Base-by-base conservation (phyloP, 2,888 invertebrate species). In the Catocala sponsa region DNA sequence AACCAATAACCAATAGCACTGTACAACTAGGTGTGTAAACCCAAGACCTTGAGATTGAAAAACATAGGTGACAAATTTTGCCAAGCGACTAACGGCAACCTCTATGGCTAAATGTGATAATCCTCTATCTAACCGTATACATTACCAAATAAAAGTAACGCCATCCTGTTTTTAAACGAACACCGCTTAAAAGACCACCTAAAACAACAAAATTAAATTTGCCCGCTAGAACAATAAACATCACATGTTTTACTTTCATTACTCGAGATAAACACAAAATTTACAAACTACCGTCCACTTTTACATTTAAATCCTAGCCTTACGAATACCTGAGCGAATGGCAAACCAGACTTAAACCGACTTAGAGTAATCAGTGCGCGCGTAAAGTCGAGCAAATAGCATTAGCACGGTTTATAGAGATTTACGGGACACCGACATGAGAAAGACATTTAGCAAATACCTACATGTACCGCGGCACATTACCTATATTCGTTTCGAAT, bases 401-500 rank as follows among this genome's bases (percentile, higher is more conserved):
- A 84, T 84, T 82, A 85, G 65, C 72, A 76, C 63, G 69, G 41
- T 76, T 80, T 85, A 87, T 85, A 85, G 77, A 86, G 88, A 90
- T 90, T 89, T 89, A 90, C 81, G 85, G 72, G 78, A 78, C 80
- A 76, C 72, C 75, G 69, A 88, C 89, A 87, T 72, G 81, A 78
- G 82, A 82, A 87, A 76, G 76, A 83, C 86, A 87, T 88, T 84
- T 78, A 75, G 72, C 72, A 78, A 82, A 79, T 59, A n/a, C n/a
- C n/a, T n/a, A 76, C 70, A 64, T 61, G 60, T 63, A 49, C 50
- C 35, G 43, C 6, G 7, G 52, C 25, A 50, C 48, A 59, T 56
- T 71, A 76, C 76, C 71, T 68, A 55, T 60, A 65, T 79, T 80
- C 82, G 77, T 80, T 85, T 79, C 47, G 49, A 63, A 58, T 67